Percentiles rank a stretch among this genome's conserved stretches.
Evolutionary conservation across 2,888 invertebrate species (phyloP).

Genomic region (Hypselothyrea guttata): DNA sequence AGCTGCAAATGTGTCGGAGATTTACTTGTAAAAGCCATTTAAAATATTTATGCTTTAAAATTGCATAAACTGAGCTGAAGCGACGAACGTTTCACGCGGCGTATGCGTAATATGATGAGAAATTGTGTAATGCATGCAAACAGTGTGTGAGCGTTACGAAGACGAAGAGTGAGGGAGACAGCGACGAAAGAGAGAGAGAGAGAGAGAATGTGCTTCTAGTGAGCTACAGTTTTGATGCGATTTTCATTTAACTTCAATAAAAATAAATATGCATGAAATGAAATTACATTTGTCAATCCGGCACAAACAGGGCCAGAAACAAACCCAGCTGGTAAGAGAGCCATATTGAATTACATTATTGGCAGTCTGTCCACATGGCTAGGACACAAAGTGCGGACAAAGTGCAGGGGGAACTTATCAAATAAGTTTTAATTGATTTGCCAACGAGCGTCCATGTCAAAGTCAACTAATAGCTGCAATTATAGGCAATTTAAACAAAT

Average conservation of each 20-base stretch:
- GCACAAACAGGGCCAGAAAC: constrained; percentile 7
- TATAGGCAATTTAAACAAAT: constrained; percentile 16
- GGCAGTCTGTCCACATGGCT: neutral
- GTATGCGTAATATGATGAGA: constrained; percentile 45
- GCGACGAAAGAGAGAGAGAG: no score
- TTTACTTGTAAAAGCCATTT: constrained; percentile 41
- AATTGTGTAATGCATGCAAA: constrained; percentile 37
- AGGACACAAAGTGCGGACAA: constrained; percentile 7
- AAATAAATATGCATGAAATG: constrained; percentile 55
- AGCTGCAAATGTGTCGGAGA: constrained; percentile 19
- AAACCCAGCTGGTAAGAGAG: neutral
- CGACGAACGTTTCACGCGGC: constrained; percentile 33
- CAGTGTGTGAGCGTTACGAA: constrained; percentile 2
- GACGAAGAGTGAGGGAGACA: no score
- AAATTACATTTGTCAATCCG: constrained; percentile 40
- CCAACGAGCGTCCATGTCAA: constrained; percentile 21
- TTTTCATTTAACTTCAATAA: constrained; percentile 52
- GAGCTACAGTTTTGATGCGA: constrained; percentile 47
- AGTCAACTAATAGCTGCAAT: constrained; percentile 13
- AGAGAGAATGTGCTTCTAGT: neutral
- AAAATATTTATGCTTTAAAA: constrained; percentile 58
- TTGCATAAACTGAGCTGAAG: constrained; percentile 41
- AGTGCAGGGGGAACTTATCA: constrained; percentile 11
- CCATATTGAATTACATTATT: constrained; percentile 32
- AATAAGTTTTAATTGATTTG: constrained; percentile 29